Percentiles rank a stretch among this genome's conserved stretches.
These are phyloP conservation scores for Mycogona germanica DNA, from an alignment of 2,888 invertebrate genomes.

Conservation along the genomic window DNA sequence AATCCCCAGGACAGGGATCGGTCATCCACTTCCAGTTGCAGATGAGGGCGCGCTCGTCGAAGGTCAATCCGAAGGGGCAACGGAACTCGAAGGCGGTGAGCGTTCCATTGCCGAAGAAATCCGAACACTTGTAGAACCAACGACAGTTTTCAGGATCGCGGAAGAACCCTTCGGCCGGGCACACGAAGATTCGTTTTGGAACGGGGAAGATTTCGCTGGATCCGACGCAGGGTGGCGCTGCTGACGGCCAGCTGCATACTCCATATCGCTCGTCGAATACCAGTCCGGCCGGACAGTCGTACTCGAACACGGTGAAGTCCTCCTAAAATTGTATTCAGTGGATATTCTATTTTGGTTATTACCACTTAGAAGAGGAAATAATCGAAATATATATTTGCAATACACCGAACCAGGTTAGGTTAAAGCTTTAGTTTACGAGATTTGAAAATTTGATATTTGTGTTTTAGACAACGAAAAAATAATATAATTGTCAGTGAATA, in stretches of 20 bases:
- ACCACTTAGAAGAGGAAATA: too few relatives aligned
- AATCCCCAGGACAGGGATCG: constrained; percentile 39
- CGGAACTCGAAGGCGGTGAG: constrained; percentile 63
- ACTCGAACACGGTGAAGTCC: constrained; percentile 65
- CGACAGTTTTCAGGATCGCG: constrained; percentile 69
- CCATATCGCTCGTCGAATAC: constrained; percentile 49
- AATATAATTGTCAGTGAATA: too few relatives aligned
- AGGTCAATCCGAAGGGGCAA: constrained; percentile 65
- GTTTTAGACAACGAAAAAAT: too few relatives aligned
- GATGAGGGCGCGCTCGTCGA: constrained; percentile 52
- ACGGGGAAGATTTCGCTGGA: constrained; percentile 63
- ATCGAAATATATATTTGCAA: too few relatives aligned
- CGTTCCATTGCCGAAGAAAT: constrained; percentile 32
- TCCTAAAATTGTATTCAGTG: too few relatives aligned
- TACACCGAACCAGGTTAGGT: too few relatives aligned
- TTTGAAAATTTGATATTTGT: too few relatives aligned
- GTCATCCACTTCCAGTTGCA: constrained; percentile 75
- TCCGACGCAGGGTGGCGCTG: constrained; percentile 59
- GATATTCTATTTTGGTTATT: too few relatives aligned
- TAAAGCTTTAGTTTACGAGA: too few relatives aligned
- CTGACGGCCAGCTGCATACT: constrained; percentile 63
- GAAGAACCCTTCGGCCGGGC: constrained; percentile 58
- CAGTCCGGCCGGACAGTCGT: constrained; percentile 63
- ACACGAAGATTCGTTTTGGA: constrained; percentile 50
- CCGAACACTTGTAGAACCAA: constrained; percentile 66